These are phyloP conservation scores for Gallirallus australis DNA, from an alignment of 2,797 vertebrate species.

Conservation along the genomic window DNA sequence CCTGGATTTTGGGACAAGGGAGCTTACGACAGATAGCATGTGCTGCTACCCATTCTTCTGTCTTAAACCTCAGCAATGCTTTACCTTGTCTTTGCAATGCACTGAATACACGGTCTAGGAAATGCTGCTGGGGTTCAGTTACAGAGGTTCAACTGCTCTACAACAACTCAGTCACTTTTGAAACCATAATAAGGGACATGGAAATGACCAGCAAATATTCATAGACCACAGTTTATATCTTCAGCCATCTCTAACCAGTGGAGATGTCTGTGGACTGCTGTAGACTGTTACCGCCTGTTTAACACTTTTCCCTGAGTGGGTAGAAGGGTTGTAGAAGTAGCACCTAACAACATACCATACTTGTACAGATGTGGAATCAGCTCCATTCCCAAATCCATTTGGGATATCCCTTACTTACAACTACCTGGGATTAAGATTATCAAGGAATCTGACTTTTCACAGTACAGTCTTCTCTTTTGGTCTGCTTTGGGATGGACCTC, in stretches of 20 bases:
- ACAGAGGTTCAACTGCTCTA: not conserved
- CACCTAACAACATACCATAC: not conserved
- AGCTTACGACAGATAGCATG: fast-evolving
- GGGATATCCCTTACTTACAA: not conserved
- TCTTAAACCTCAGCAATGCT: not conserved
- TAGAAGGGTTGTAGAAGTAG: not conserved
- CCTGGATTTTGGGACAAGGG: no score
- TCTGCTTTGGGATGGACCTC: not conserved
- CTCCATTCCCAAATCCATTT: not conserved
- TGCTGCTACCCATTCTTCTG: not conserved
- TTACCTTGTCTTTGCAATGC: not conserved
- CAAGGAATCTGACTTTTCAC: not conserved
- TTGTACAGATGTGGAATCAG: not conserved
- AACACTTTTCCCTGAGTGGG: not conserved
- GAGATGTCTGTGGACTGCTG: not conserved
- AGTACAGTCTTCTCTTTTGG: not conserved
- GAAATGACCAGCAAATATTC: not conserved
- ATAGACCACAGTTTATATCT: not conserved
- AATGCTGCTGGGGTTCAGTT: not conserved
- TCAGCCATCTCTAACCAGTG: not conserved
- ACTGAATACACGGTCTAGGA: not conserved
- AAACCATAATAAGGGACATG: not conserved
- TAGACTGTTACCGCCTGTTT: not conserved
- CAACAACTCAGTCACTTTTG: not conserved
- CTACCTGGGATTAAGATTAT: not conserved